Base-by-base conservation (phyloP, 2,888 invertebrate genomes). In the Cetonia aurata region DNA sequence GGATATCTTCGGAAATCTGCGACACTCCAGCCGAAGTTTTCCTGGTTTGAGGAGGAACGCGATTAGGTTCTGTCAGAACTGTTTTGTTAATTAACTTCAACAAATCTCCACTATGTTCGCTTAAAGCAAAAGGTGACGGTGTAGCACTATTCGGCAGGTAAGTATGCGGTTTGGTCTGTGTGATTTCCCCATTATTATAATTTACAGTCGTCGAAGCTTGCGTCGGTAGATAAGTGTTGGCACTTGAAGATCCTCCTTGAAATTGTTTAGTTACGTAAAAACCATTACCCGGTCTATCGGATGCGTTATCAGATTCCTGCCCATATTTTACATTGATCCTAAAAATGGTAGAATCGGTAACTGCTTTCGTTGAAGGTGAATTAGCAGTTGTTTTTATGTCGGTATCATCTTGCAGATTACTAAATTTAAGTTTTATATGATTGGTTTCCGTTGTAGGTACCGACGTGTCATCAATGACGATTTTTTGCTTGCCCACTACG, bases 181-280 rank as follows among this genome's bases (percentile, higher is more conserved):
- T 9, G 31, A 33, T 25, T 25, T 4, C 25, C 25, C 25, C 25
- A 41, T 67, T 25, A 41, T 52, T 25, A 41, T 52, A 31, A 41
- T 25, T 44, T 33, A 15, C 10, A 8, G 55, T 66, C 0, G 44
- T 50, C 15, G 70, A 19, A 9, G 48, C 17, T 31, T 55, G 53
- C 10, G 67, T 74, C 12, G 74, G 74, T 4, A 73, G 44, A 68
- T 74, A 73, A 19, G 72, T 73, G 55, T 70, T 71, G 3, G 46
- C 55, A 12, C 37, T 48, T 12, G 60, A 41, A 55, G 52, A 71
- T 17, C 12, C 41, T 10, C 67, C 62, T 0, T 62, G 25, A 25
- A 4, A 25, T 4, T 25, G 60, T 52, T 33, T 71, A 3, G 71
- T 71, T n/a, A 71, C 55, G 37, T 55, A 71, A 48, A 68, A 71